Evolutionary conservation across 1,140 invertebrate species (phyloP), one percentile per base, ranked within the genome.

Genomic region (Drosophila tristis): DNA sequence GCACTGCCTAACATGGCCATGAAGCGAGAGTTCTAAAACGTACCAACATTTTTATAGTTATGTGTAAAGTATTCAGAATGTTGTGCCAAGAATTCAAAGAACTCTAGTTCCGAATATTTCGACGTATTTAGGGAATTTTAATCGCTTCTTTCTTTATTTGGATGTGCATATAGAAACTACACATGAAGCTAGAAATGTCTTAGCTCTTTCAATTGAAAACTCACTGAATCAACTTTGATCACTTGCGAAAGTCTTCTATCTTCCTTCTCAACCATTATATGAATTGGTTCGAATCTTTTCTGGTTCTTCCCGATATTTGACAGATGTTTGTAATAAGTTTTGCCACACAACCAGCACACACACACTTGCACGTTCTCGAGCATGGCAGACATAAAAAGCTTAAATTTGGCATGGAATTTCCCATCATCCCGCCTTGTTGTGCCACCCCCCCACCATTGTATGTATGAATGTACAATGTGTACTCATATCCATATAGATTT

Each of bases 301-400:
- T 20, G 13, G 23, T 35, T 31, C 39, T 16, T 42, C 2, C 58
- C 55, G 54, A 54, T 71, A 62, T 39, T 80, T 66, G 78, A 68
- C 81, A 86, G 73, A 84, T 86, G 81, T 66, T 77, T 74, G 81
- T 74, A 74, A 87, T 86, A 51, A 85, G 63, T 72, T 72, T 48
- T 47, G 49, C n/a, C 45, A 53, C 53, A 39, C 61, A 56, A 49
- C 68, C 26, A 42, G 16, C 16, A 20, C 63, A 60, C 49, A 56
- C 58, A 53, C 35, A 43, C 51, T 64, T 25, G n/a, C 16, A 39
- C 35, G 35, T 13, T 9, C 4, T 4, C 4, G n/a, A 42, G 50
- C 56, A 42, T 61, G 9, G 25, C 45, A 61, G 31, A 26, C 51
- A 44, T 60, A 53, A 64, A 48, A 74, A 53, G 65, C 49, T 73